Percentiles rank a stretch among this genome's conserved stretches.
Conservation (phyloP, 2,797 vertebrate species). For the Fratercula arctica region DNA sequence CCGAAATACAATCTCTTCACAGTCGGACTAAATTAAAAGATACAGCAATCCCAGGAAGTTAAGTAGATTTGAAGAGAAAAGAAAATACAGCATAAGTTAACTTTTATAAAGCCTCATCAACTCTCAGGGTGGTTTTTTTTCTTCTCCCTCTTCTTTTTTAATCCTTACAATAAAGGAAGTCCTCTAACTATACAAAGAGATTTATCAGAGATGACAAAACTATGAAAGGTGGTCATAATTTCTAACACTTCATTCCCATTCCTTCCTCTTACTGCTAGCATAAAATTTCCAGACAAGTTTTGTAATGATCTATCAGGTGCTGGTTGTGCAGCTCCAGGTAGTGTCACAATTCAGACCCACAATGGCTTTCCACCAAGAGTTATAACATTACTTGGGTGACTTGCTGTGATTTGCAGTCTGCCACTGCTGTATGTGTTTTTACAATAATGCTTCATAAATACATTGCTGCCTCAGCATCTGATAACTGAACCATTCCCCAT, state of each 20-base stretch:
- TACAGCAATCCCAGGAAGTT: neutral
- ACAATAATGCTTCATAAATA: constrained; percentile 36
- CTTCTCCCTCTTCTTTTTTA: neutral
- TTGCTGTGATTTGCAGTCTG: constrained; percentile 12
- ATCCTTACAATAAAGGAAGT: constrained; percentile 37
- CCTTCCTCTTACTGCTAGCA: constrained; percentile 17
- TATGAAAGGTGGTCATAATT: constrained; percentile 57
- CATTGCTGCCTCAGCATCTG: constrained; percentile 34
- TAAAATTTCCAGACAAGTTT: constrained; percentile 63
- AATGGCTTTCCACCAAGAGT: neutral
- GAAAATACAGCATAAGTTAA: neutral
- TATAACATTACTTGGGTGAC: neutral
- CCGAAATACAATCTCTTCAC: constrained; percentile 24
- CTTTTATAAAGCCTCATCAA: neutral
- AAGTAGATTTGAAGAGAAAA: constrained; percentile 31
- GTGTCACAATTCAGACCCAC: neutral
- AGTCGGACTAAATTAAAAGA: constrained; percentile 47
- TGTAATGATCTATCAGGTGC: constrained; percentile 40
- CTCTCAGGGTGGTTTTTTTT: neutral
- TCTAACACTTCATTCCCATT: constrained; percentile 17
- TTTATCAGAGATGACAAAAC: constrained; percentile 56
- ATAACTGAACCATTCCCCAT: constrained; percentile 5
- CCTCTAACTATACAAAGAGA: constrained; percentile 51
- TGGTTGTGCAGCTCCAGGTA: neutral
- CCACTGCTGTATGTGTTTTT: constrained; percentile 17